These are phyloP conservation scores for Acrocephalus scirpaceus DNA, from an alignment of 2,797 vertebrate genomes.

Conservation along the genomic window DNA sequence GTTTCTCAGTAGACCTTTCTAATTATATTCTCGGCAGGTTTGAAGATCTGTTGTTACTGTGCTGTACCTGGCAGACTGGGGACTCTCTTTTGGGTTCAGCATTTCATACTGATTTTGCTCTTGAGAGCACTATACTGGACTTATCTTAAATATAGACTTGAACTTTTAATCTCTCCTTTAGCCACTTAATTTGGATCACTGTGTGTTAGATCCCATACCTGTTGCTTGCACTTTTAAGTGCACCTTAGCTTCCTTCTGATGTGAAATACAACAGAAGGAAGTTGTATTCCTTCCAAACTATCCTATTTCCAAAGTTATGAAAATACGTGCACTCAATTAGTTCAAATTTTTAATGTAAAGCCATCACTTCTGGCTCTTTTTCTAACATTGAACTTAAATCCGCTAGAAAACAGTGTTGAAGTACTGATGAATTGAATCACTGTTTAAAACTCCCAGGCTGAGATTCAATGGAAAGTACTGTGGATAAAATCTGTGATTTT, in stretches of 20 bases:
- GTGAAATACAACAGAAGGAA: background rate
- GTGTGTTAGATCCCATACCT: background rate
- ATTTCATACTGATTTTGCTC: background rate
- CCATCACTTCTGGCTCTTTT: background rate
- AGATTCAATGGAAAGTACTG: background rate
- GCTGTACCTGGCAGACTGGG: background rate
- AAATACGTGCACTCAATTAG: background rate
- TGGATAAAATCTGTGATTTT: background rate
- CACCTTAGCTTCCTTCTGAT: background rate
- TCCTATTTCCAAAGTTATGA: background rate
- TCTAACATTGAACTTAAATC: background rate
- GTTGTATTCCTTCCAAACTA: background rate
- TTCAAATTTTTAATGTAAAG: background rate
- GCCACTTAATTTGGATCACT: background rate
- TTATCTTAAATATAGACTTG: background rate
- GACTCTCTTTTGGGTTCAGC: background rate
- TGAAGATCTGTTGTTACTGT: background rate
- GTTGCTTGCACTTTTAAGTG: background rate
- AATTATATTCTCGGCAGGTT: background rate
- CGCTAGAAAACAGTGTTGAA: background rate
- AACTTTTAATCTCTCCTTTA: background rate
- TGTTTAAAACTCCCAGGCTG: background rate
- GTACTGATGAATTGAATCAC: background rate
- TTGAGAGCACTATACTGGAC: background rate
- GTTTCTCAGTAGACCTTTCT: background rate